A percentile compares a stretch with the other conserved stretches of the same genome.
phyloP scores from a whole-genome alignment of 1,140 invertebrate species.

The Notospermus geniculatus region DNA sequence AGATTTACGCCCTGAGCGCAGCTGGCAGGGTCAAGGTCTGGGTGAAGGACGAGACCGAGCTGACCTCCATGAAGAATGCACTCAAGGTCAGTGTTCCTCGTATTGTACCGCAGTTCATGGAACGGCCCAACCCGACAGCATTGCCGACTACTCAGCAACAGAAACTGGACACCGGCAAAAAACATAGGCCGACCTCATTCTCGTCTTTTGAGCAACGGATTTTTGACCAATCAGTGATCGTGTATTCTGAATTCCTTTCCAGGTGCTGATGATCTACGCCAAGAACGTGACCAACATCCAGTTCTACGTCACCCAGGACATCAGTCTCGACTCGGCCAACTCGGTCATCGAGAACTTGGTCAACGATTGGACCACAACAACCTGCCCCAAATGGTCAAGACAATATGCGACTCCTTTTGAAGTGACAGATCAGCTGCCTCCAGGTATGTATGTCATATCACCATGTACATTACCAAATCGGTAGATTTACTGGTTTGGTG shows the following conservation, averaged over 20 bases:
- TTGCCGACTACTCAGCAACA: too few relatives aligned
- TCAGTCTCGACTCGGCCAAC: slow-evolving; percentile 21
- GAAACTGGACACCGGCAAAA: too few relatives aligned
- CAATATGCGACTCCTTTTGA: slow-evolving; percentile 25
- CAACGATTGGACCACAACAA: slow-evolving; percentile 23
- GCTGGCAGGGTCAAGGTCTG: slow-evolving; percentile 29
- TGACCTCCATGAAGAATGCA: slow-evolving; percentile 23
- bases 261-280: slow-evolving; percentile 35
- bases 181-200: too few relatives aligned
- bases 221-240: too few relatives aligned
- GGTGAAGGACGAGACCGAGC: slow-evolving; percentile 32
- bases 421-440: slow-evolving; percentile 10
- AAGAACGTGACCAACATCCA: slow-evolving; percentile 29
- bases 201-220: too few relatives aligned
- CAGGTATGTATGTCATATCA: too few relatives aligned
- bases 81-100: slow-evolving; percentile 21
- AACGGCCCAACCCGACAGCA: too few relatives aligned
- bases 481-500: too few relatives aligned
- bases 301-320: slow-evolving; percentile 25
- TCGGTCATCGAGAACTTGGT: slow-evolving; percentile 21
- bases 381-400: slow-evolving; percentile 27
- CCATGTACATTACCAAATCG: too few relatives aligned
- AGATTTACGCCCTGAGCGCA: slow-evolving; percentile 29
- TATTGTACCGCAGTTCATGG: too few relatives aligned
- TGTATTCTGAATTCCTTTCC: too few relatives aligned